Evolutionary conservation across 2,113 vertebrate genomes (phyloP).

Genomic region (Sinocyclocheilus anophthalmus): DNA sequence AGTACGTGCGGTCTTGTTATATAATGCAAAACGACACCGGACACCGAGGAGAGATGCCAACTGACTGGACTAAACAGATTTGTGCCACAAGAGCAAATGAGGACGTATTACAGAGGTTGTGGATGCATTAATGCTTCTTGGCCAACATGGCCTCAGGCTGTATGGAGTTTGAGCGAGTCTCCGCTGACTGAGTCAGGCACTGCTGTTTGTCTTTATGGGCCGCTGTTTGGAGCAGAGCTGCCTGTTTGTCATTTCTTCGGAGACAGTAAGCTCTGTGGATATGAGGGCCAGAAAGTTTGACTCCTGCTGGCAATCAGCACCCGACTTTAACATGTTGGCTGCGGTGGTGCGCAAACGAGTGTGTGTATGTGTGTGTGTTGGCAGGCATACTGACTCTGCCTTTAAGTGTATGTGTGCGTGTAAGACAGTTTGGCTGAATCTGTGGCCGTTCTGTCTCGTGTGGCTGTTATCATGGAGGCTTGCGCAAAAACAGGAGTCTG

Average conservation of each 20-base stretch:
- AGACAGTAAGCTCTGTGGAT: slow-evolving; percentile 29
- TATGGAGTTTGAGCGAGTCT: neutral
- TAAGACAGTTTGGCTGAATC: slow-evolving; percentile 58
- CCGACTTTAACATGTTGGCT: slow-evolving; percentile 13
- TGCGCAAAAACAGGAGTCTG: slow-evolving; percentile 42
- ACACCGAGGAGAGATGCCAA: slow-evolving; percentile 3
- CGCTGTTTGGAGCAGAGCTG: slow-evolving; percentile 14
- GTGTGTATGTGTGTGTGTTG: slow-evolving; percentile 49
- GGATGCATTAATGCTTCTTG: slow-evolving; percentile 20
- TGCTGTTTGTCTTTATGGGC: slow-evolving; percentile 15
- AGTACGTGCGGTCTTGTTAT: slow-evolving; percentile 10
- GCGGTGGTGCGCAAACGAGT: slow-evolving; percentile 10
- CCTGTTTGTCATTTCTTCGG: slow-evolving; percentile 30
- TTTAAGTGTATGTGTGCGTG: neutral
- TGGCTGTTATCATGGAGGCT: slow-evolving; percentile 67
- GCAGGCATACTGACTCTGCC: neutral
- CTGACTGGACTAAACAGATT: slow-evolving; percentile 9
- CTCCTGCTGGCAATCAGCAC: slow-evolving; percentile 20
- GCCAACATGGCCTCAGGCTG: slow-evolving; percentile 27
- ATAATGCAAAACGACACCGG: slow-evolving; percentile 15
- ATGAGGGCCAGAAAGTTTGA: slow-evolving; percentile 26
- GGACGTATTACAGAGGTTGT: slow-evolving; percentile 11
- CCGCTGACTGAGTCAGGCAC: neutral
- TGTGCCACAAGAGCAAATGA: slow-evolving; percentile 32
- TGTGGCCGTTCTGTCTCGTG: slow-evolving; percentile 70